phyloP scores from a whole-genome alignment of 23 tunicate species.

The Ciona savignyi region DNA sequence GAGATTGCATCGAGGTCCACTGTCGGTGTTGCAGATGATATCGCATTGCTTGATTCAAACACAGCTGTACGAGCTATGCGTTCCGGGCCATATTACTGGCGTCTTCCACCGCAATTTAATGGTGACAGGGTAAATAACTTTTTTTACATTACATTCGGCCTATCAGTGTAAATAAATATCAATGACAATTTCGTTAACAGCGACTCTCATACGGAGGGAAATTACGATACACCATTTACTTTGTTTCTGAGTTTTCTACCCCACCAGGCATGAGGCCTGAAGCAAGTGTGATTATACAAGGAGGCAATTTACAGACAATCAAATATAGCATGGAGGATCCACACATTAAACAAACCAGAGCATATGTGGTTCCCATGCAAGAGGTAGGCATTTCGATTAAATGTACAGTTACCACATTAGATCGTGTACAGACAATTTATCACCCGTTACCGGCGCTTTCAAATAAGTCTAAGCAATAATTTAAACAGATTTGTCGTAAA shows the following conservation, averaged over 20 bases:
- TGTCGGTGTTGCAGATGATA: conserved; percentile 13
- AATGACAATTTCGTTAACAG: conserved; percentile 9
- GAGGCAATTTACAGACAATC: conserved; percentile 30
- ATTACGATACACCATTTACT: conserved; percentile 47
- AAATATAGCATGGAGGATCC: conserved; percentile 40
- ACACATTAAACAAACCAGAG: conserved; percentile 1
- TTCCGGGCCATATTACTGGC: conserved; percentile 67
- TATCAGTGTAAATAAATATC: no score
- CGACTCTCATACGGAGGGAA: conserved; percentile 68
- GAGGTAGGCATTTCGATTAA: no score
- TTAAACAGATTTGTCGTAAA: no score
- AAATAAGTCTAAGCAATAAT: no score
- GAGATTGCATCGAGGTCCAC: conserved; percentile 15
- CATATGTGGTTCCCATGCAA: conserved; percentile 46
- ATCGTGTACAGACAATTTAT: no score
- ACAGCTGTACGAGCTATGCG: conserved; percentile 17
- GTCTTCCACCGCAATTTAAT: conserved; percentile 66
- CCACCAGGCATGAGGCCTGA: neutral
- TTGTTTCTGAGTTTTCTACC: conserved; percentile 13
- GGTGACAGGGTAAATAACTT: conserved; percentile 54
- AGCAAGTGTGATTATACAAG: conserved; percentile 58
- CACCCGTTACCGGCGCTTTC: no score
- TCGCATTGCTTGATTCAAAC: conserved; percentile 1
- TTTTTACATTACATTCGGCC: conserved; percentile 3
- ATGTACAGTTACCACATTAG: no score